Base-by-base conservation (phyloP, 2,113 vertebrate genomes). In the Saguinus midas region DNA sequence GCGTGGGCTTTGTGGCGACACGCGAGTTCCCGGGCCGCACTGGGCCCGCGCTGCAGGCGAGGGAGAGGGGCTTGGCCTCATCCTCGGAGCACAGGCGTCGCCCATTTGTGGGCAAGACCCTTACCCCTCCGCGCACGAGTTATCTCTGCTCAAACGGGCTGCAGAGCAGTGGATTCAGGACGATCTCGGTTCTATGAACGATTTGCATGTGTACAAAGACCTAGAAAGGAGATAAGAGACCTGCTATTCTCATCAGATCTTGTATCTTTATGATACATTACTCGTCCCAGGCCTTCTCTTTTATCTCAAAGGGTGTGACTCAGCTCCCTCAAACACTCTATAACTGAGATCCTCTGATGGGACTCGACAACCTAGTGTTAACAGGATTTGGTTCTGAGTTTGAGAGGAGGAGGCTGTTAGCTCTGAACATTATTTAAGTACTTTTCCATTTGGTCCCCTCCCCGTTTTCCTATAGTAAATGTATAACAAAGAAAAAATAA, bases 21-120 rank as follows among this genome's bases (percentile, higher is more conserved):
- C 0, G 21, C 18, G 3, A 0, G 3, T 18, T n/a, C 14, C 16
- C 0, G 0, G 11, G 5, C 9, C 4, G 10, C 5, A 2, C 29
- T 9, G 6, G 2, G 21, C n/a, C 7, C 0, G 1, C n/a, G 0
- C 9, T 9, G 32, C 14, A 0, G 32, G 8, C 7, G 27, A 27
- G 2, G 55, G 6, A 64, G 58, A 43, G 2, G 3, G 20, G 2
- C 10, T 11, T 13, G 1, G 27, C 5, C 11, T 4, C 11, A 5
- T 17, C 61, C 35, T 0, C 3, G 2, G 12, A 21, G 27, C n/a
- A 3, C 73, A 7, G 88, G 82, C 13, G 27, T 82, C 17, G 29
- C 52, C 68, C 37, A 0, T 55, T 61, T 23, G 0, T 8, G 12
- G 16, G 3, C 18, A 9, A 25, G 10, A 52, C 43, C n/a, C 5